phyloP scores from a whole-genome alignment of 1,140 invertebrate genomes.

The Drosophila willistoni region DNA sequence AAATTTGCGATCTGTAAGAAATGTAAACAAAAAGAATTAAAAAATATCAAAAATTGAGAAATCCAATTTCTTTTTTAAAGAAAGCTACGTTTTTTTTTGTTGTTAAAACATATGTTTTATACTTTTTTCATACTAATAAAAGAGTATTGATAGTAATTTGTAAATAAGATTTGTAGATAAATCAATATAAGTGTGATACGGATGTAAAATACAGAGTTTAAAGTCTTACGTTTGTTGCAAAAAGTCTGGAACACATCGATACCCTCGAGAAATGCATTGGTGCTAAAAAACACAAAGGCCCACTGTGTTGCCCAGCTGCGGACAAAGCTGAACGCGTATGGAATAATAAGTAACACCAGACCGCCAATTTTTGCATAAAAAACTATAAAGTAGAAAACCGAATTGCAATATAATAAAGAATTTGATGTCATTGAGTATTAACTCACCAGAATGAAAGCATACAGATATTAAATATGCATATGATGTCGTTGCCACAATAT shows the following conservation, averaged over 20 bases:
- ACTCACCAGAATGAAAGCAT: slow-evolving; percentile 76
- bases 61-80: too few relatives aligned
- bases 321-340: slow-evolving; percentile 67
- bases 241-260: slow-evolving; percentile 72
- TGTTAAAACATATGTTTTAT: too few relatives aligned
- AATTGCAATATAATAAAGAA: not conserved
- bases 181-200: too few relatives aligned
- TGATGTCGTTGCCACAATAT: slow-evolving; percentile 66
- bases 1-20: slow-evolving; percentile 58
- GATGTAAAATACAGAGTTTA: too few relatives aligned
- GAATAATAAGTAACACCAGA: slow-evolving; percentile 64
- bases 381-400: slow-evolving; percentile 43
- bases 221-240: slow-evolving; percentile 68
- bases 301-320: slow-evolving; percentile 48
- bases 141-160: too few relatives aligned
- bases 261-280: slow-evolving; percentile 67
- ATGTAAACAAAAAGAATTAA: not conserved
- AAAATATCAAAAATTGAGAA: too few relatives aligned
- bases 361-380: slow-evolving; percentile 81
- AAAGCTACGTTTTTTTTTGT: too few relatives aligned
- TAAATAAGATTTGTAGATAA: too few relatives aligned
- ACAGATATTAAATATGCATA: slow-evolving; percentile 80
- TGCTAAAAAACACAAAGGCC: slow-evolving; percentile 57
- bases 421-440: not conserved
- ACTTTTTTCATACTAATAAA: too few relatives aligned